Percentiles rank a stretch among this genome's conserved stretches.
Conservation (phyloP, 2,797 vertebrate species). For the Microhierax caerulescens region DNA sequence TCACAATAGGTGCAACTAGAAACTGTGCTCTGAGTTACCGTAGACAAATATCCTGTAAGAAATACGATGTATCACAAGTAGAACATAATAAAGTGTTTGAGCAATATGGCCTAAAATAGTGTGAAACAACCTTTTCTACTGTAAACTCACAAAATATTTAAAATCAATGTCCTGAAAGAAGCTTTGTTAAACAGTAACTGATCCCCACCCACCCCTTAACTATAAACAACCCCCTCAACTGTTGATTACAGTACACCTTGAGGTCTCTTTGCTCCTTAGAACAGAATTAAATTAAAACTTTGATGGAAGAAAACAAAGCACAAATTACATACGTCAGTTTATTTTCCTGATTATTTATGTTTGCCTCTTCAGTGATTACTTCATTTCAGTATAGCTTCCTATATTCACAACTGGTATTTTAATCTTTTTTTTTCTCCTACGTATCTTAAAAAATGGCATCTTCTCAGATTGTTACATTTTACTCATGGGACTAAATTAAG, state of each 20-base stretch:
- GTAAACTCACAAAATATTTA: background rate
- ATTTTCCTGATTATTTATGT: background rate
- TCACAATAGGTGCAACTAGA: background rate
- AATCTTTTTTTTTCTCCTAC: background rate
- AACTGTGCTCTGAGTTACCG: background rate
- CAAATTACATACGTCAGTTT: background rate
- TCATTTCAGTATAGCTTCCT: background rate
- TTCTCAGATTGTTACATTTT: background rate
- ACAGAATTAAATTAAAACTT: background rate
- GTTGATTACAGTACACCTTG: background rate
- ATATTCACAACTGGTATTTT: background rate
- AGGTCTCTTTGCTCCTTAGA: background rate
- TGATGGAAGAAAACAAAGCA: background rate
- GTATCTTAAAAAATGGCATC: background rate
- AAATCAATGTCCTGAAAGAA: background rate
- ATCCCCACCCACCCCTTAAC: background rate
- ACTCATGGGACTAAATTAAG: background rate
- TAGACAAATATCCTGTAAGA: background rate
- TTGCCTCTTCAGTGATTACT: background rate
- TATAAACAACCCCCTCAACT: background rate
- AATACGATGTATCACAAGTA: background rate
- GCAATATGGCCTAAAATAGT: fast-evolving
- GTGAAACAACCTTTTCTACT: background rate
- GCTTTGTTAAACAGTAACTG: background rate
- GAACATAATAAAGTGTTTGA: background rate